phyloP scores from a whole-genome alignment of 2,113 vertebrate genomes.

The Xenotilapia leptura region DNA sequence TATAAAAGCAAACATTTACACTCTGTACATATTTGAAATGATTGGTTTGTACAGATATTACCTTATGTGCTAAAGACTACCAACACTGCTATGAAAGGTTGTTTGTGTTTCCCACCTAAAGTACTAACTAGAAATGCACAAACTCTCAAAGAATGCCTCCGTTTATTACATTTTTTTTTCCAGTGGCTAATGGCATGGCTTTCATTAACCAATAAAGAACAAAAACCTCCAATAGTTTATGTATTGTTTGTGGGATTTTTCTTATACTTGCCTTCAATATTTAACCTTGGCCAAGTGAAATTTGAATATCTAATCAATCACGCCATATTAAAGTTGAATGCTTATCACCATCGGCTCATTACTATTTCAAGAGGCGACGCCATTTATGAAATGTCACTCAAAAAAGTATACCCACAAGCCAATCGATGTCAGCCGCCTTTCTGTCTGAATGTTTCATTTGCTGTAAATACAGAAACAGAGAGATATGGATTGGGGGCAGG shows the following conservation, averaged over 20 bases:
- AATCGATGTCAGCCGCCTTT: constrained; percentile 69
- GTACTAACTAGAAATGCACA: background rate
- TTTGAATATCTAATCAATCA: constrained; percentile 65
- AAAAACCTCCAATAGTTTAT: background rate
- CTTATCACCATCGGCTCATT: constrained; percentile 66
- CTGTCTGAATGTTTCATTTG: constrained; percentile 71
- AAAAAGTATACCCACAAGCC: constrained; percentile 65
- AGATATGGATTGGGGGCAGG: constrained; percentile 65
- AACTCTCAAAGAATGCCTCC: background rate
- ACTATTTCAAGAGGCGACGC: constrained; percentile 61
- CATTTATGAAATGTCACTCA: constrained; percentile 74
- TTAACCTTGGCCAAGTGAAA: constrained; percentile 49
- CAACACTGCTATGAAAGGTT: background rate
- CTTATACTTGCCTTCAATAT: constrained; percentile 20
- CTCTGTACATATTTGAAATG: background rate
- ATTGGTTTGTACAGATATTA: background rate
- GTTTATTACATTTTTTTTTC: background rate
- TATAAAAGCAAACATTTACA: background rate
- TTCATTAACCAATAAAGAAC: background rate
- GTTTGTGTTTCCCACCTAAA: background rate
- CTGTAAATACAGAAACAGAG: constrained; percentile 73
- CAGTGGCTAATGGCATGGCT: background rate
- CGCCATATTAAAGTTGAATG: constrained; percentile 61
- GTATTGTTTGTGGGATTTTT: constrained; percentile 28
- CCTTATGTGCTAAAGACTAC: background rate